A percentile compares a stretch with the other conserved stretches of the same genome.
Evolutionary conservation across 2,888 invertebrate genomes (phyloP).

Genomic region (Standfussiana lucernea): DNA sequence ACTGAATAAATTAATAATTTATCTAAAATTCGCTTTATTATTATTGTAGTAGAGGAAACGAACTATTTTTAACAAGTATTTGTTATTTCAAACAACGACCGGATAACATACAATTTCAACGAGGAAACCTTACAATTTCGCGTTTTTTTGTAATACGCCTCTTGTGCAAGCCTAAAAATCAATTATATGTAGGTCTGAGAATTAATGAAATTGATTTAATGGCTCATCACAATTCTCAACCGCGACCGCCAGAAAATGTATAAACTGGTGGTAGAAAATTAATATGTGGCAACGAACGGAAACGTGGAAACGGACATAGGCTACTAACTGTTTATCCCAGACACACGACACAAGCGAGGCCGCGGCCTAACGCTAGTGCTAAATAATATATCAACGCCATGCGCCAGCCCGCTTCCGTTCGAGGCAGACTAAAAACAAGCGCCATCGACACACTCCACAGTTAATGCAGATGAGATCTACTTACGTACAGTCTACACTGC

Average conservation of each 20-base stretch:
- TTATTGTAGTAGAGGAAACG: too few species aligned
- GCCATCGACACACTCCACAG: constrained; percentile 30
- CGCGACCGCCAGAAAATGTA: constrained; percentile 1
- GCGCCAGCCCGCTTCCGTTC: constrained; percentile 50
- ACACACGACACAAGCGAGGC: constrained; percentile 10
- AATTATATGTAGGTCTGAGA: too few species aligned
- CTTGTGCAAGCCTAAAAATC: too few species aligned
- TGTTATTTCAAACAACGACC: too few species aligned
- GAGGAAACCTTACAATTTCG: too few species aligned
- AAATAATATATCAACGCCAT: constrained; percentile 56
- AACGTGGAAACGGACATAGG: constrained; percentile 1
- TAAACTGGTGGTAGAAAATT: not conserved
- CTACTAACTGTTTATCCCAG: constrained; percentile 29
- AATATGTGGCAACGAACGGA: too few species aligned
- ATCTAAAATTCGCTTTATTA: too few species aligned
- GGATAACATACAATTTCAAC: too few species aligned
- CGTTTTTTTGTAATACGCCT: too few species aligned
- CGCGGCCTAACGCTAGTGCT: constrained; percentile 19
- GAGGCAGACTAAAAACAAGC: constrained; percentile 45
- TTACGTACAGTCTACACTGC: constrained; percentile 28
- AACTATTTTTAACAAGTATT: too few species aligned
- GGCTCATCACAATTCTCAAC: not conserved
- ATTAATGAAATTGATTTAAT: not conserved
- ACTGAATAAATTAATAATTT: too few species aligned
- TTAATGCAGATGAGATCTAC: constrained; percentile 51